phyloP scores from a whole-genome alignment of 37 sponge, comb jelly and placozoan species.

The Chondrosia reniformis region DNA sequence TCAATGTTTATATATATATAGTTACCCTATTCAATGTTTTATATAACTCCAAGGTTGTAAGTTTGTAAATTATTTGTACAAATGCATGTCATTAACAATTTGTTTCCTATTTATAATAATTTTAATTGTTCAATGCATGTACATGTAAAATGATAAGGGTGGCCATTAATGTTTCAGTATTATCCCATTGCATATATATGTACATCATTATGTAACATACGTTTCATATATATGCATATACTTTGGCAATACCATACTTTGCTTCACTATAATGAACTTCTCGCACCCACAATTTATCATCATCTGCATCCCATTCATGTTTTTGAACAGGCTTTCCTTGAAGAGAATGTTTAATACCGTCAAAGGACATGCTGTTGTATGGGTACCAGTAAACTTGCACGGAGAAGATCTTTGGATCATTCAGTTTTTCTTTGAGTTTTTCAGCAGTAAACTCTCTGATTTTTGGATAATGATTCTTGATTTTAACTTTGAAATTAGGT shows the following conservation, averaged over 20 bases:
- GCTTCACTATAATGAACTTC: not conserved
- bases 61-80: too few species aligned
- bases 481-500: not conserved
- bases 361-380: not conserved
- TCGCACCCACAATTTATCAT: not conserved
- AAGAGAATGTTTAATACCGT: not conserved
- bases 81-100: too few species aligned
- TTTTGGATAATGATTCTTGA: not conserved
- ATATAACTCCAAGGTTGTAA: too few species aligned
- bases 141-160: too few species aligned
- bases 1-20: too few species aligned
- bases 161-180: too few species aligned
- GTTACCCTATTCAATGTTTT: too few species aligned
- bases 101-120: too few species aligned
- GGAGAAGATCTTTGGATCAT: not conserved
- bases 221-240: too few species aligned
- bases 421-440: not conserved
- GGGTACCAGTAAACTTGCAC: not conserved
- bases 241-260: not conserved
- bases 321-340: not conserved
- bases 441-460: not conserved
- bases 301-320: not conserved
- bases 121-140: too few species aligned
- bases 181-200: too few species aligned
- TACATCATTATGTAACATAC: too few species aligned